Conservation (phyloP, 2,888 invertebrate species). For the Drosophila ustulata region DNA sequence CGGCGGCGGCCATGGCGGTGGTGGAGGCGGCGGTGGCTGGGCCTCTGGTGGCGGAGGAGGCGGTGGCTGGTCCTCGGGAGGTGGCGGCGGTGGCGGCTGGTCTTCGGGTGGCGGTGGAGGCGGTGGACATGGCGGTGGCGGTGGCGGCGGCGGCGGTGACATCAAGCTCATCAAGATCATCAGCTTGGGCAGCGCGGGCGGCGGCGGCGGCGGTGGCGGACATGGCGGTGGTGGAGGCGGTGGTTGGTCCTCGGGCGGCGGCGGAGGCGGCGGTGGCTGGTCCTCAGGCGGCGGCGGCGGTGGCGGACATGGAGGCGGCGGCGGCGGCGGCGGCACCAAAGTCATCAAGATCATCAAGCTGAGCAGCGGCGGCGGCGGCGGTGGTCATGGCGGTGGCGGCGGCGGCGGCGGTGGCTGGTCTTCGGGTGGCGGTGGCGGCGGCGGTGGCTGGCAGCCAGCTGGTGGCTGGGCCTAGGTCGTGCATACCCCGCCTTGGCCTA, state of each 20-base stretch:
- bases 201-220: conserved; percentile 51
- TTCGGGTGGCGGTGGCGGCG: conserved; percentile 64
- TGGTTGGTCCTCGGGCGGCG: conserved; percentile 33
- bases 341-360: conserved; percentile 58
- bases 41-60: conserved; percentile 55
- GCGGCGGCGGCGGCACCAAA: conserved; percentile 57
- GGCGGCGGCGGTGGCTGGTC: conserved; percentile 61
- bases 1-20: conserved; percentile 56
- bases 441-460: conserved; percentile 76
- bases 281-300: conserved; percentile 54
- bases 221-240: conserved; percentile 51
- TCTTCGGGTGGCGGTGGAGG: conserved; percentile 28
- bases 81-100: conserved; percentile 56
- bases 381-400: conserved; percentile 26
- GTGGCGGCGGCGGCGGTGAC: conserved; percentile 45
- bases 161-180: conserved; percentile 46
- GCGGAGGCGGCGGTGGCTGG: conserved; percentile 40
- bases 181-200: conserved; percentile 42
- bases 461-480: conserved; percentile 78
- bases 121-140: conserved; percentile 36
- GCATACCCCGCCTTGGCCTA: background rate
- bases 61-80: conserved; percentile 58
- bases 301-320: conserved; percentile 46
- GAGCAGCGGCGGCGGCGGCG: conserved; percentile 55
- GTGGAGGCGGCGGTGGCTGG: conserved; percentile 64